Evolutionary conservation across 2,113 vertebrate species (phyloP).

Genomic region (Nicator chloris): DNA sequence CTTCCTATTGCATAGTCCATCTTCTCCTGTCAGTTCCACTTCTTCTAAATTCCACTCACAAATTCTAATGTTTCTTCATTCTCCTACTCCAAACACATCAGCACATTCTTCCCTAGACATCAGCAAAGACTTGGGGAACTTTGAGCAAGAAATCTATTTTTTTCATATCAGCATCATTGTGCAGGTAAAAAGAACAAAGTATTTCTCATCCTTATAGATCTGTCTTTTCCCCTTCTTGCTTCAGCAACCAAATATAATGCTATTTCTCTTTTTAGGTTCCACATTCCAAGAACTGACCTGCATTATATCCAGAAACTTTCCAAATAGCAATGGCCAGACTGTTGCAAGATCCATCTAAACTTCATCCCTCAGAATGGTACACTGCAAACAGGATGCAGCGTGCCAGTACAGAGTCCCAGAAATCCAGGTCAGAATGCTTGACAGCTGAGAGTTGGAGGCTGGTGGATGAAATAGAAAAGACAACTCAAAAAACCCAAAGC

Average conservation of each 20-base stretch:
- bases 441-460: constrained; percentile 79
- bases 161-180: not conserved
- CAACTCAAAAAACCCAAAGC: constrained; percentile 77
- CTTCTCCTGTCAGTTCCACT: not conserved
- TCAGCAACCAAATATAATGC: not conserved
- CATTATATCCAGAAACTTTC: not conserved
- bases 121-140: not conserved
- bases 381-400: constrained; percentile 66
- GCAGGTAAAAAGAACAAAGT: not conserved
- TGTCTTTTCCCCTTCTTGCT: not conserved
- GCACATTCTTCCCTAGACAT: not conserved
- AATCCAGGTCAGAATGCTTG: constrained; percentile 75
- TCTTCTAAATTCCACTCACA: not conserved
- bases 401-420: constrained; percentile 69
- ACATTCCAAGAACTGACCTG: not conserved
- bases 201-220: not conserved
- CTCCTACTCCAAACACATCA: not conserved
- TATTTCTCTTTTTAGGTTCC: constrained; percentile 1
- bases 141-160: not conserved
- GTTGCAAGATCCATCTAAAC: constrained; percentile 66
- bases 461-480: constrained; percentile 79
- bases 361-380: constrained; percentile 75
- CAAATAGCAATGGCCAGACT: constrained; percentile 74
- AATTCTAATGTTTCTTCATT: not conserved
- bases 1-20: not conserved